Percentiles rank a stretch among this genome's conserved stretches.
These are phyloP conservation scores for Mus minutoides DNA, from an alignment of 2,797 vertebrate genomes.

Conservation along the genomic window DNA sequence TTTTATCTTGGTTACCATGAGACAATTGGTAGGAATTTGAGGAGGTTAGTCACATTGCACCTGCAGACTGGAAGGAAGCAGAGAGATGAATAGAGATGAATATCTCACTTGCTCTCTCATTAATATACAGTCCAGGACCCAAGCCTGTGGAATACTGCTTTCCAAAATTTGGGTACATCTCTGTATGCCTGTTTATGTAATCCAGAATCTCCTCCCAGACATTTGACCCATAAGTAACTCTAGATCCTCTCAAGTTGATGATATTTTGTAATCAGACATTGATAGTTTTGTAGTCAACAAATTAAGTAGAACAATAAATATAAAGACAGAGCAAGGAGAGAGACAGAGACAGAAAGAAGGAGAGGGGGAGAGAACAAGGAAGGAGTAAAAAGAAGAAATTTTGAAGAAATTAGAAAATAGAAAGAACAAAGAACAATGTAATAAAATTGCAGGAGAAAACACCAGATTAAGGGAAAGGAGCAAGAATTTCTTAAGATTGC, in stretches of 20 bases:
- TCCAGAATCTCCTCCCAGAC: not conserved
- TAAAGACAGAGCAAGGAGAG: not conserved
- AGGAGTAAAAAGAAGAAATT: not conserved
- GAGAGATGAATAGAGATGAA: not conserved
- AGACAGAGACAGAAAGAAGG: not conserved
- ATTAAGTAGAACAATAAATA: not conserved
- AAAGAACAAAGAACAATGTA: not conserved
- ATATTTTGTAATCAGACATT: not conserved
- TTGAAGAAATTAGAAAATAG: not conserved
- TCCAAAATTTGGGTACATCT: not conserved
- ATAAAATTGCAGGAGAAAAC: not conserved
- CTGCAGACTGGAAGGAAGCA: not conserved
- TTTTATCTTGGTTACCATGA: not conserved
- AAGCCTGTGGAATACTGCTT: not conserved
- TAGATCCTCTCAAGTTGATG: not conserved
- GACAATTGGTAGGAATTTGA: not conserved
- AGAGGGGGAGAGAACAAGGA: not conserved
- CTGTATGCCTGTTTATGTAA: not conserved
- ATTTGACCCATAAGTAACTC: not conserved
- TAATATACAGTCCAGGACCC: not conserved
- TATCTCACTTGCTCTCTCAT: not conserved
- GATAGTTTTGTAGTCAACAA: not conserved
- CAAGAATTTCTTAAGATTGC: not conserved
- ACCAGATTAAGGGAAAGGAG: not conserved
- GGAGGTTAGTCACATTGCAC: fast-evolving